Percentiles rank a stretch among this genome's conserved stretches.
phyloP scores from a whole-genome alignment of 64 coral and sea anemone species.

The Pocillopora verrucosa region DNA sequence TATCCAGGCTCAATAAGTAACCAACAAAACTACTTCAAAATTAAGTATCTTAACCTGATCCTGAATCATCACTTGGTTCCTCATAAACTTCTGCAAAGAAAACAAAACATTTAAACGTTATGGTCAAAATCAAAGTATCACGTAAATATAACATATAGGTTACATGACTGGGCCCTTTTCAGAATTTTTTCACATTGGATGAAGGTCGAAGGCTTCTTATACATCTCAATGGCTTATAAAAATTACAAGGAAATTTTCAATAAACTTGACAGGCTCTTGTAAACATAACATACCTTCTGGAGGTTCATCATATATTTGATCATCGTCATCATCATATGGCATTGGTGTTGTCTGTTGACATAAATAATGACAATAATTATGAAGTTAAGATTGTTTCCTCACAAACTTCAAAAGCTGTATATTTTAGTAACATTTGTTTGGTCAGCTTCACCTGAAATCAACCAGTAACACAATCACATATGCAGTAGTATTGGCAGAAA shows the following conservation, averaged over 20 bases:
- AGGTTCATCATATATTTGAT: slow-evolving; percentile 9
- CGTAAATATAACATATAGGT: too few species aligned
- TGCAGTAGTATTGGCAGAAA: too few species aligned
- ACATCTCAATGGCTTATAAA: background rate
- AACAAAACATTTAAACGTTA: background rate
- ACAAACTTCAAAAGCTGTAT: too few species aligned
- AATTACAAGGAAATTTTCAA: background rate
- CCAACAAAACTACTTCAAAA: too few species aligned
- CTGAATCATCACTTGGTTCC: slow-evolving; percentile 65
- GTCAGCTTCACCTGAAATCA: too few species aligned
- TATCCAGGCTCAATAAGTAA: background rate
- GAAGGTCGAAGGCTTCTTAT: too few species aligned
- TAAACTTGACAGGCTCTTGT: background rate
- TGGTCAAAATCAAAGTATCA: background rate
- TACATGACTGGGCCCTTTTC: too few species aligned
- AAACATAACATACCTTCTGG: background rate
- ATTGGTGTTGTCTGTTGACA: background rate
- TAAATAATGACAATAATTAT: background rate
- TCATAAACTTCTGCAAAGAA: slow-evolving; percentile 50
- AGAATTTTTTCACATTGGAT: too few species aligned
- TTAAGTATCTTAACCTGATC: slow-evolving; percentile 15
- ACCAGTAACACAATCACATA: too few species aligned
- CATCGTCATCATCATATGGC: slow-evolving; percentile 3
- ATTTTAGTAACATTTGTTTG: too few species aligned
- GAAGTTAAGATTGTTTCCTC: background rate